phyloP scores from a whole-genome alignment of 2,113 vertebrate species.

The Paradoxurus hermaphroditus region DNA sequence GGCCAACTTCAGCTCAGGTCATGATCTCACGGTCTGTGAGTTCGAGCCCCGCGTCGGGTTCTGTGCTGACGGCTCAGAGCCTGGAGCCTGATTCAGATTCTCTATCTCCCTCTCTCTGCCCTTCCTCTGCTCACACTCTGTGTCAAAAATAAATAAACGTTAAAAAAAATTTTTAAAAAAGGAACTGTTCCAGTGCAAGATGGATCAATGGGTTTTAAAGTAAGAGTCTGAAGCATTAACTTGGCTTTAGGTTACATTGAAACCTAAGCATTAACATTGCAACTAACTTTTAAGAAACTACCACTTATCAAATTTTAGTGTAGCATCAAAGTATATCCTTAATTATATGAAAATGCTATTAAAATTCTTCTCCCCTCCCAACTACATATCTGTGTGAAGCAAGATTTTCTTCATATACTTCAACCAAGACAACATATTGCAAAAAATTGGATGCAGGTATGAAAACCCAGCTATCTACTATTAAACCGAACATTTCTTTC shows the following conservation, averaged over 20 bases:
- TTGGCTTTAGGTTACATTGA: background rate
- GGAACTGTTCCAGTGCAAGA: background rate
- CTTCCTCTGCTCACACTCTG: too few species aligned
- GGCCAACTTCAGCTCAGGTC: too few species aligned
- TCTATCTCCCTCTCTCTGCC: too few species aligned
- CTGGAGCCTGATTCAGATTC: too few species aligned
- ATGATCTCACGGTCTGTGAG: too few species aligned
- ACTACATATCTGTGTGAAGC: background rate
- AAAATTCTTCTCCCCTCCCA: background rate
- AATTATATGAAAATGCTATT: background rate
- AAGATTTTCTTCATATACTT: background rate
- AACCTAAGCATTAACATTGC: background rate
- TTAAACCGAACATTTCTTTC: background rate
- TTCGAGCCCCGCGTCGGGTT: too few species aligned
- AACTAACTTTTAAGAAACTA: background rate
- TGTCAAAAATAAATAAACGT: too few species aligned
- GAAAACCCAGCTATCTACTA: background rate
- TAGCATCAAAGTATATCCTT: background rate
- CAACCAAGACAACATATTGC: background rate
- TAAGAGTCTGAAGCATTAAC: background rate
- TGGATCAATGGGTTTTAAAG: background rate
- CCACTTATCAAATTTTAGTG: background rate
- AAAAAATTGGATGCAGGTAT: background rate
- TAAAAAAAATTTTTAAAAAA: too few species aligned
- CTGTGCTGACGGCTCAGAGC: too few species aligned